Evolutionary conservation across 2,888 invertebrate genomes (phyloP), one percentile per base, ranked within the genome.

Genomic region (Phaonia tiefii): DNA sequence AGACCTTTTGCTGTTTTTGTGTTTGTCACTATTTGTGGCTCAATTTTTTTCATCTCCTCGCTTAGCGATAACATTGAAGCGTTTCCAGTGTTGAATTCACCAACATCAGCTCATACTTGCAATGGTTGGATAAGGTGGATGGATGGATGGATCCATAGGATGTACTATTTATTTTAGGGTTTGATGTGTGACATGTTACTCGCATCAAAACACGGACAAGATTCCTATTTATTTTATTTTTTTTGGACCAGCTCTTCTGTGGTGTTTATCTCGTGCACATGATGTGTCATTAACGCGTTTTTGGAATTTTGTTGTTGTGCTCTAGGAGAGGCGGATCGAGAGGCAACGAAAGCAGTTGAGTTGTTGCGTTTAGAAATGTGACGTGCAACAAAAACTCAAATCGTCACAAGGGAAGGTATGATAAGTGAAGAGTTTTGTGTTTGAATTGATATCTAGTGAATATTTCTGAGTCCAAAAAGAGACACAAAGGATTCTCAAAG

Each of bases 121-220:
- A 76, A 63, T 76, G 80, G 80, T 58, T 31, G 51, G 15, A 46
- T 51, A 17, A 13, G 20, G 17, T 17, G 31, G 25, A 56, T 60
- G 37, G 22, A 11, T n/a, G 20, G 17, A 11, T 31, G 8, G 20
- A 11, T n/a, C 7, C 11, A 17, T 22, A 2, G 11, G 56, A 13
- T 25, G 69, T 44, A 69, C 63, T 67, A 72, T 78, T 78, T 81
- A 44, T 56, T 75, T 81, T 69, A 74, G 72, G 75, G 69, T 75
- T 75, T 81, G 81, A 81, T 81, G 78, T 81, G 81, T 81, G 81
- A 81, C 81, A 81, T 78, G 81, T 81, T 81, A 75, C 77, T 54
- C 71, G 72, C 56, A 60, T 67, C 31, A 75, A 78, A 78, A 81
- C 81, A 81, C 75, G 81, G 72, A 75, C 77, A 78, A 81, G 67